Evolutionary conservation across 1,140 invertebrate genomes (phyloP).

Genomic region (Pseudomyrmex gracilis): DNA sequence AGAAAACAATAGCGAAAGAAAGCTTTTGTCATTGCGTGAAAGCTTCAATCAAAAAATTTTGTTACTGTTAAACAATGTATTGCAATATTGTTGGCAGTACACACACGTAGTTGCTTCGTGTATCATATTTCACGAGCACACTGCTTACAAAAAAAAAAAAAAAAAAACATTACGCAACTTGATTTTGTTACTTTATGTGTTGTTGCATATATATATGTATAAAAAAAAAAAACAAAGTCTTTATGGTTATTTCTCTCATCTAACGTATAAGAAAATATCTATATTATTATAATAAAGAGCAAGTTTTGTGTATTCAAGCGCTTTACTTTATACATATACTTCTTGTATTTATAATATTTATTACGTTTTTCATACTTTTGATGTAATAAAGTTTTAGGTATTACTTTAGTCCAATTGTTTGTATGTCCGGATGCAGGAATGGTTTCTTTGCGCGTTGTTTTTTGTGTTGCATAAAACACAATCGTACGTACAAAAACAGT

Average conservation of each 20-base stretch:
- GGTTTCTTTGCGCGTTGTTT: background rate
- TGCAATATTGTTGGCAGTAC: slow-evolving; percentile 38
- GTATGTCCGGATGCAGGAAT: background rate
- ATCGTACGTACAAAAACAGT: too few relatives aligned
- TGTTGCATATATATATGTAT: slow-evolving; percentile 19
- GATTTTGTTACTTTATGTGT: slow-evolving; percentile 61
- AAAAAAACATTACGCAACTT: slow-evolving; percentile 21
- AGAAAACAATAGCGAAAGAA: slow-evolving; percentile 42
- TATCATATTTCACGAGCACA: slow-evolving; percentile 27
- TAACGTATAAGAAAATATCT: slow-evolving; percentile 6
- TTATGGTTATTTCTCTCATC: slow-evolving; percentile 47
- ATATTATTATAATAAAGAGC: slow-evolving; percentile 60
- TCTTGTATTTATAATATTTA: slow-evolving; percentile 76
- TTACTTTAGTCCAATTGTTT: slow-evolving; percentile 56
- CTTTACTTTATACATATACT: slow-evolving; percentile 66
- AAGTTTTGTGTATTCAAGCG: slow-evolving; percentile 60
- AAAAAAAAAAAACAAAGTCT: slow-evolving; percentile 18
- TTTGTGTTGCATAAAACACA: background rate
- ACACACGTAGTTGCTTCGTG: background rate
- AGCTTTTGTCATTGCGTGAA: slow-evolving; percentile 48
- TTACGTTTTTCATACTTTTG: slow-evolving; percentile 74
- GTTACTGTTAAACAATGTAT: slow-evolving; percentile 53
- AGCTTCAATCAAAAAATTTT: slow-evolving; percentile 64
- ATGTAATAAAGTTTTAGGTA: slow-evolving; percentile 73
- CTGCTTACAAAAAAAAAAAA: background rate